Conservation (phyloP, 2,113 vertebrate species). For the Echinops telfairi region DNA sequence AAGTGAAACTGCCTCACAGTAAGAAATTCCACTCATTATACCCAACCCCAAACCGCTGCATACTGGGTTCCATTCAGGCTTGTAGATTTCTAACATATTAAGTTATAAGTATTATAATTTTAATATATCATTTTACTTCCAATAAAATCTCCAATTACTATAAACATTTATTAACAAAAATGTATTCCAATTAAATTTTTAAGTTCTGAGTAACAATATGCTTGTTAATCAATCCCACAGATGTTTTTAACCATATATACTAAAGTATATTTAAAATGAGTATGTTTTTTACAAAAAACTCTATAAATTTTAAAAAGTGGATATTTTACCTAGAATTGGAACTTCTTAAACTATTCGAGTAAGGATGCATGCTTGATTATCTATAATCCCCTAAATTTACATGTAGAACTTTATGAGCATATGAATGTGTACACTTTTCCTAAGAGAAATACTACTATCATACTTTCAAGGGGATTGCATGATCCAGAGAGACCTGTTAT, state of each 20-base stretch:
- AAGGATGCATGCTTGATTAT: neutral
- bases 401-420: neutral
- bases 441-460: conserved; percentile 7
- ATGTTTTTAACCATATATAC: neutral
- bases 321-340: neutral
- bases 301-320: neutral
- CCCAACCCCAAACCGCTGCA: neutral
- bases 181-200: neutral
- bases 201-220: neutral
- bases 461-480: neutral
- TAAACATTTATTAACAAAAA: conserved; percentile 10
- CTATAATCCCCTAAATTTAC: neutral
- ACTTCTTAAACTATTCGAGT: neutral
- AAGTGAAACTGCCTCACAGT: neutral
- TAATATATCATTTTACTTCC: neutral
- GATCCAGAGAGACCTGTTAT: neutral
- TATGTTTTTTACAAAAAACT: neutral
- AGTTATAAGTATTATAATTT: conserved; percentile 21
- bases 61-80: conserved; percentile 7
- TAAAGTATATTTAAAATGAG: neutral
- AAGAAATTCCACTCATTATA: neutral
- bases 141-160: conserved; percentile 2
- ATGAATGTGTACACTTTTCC: conserved; percentile 6
- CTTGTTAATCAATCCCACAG: conserved; percentile 32
- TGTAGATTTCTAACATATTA: conserved; percentile 14